Evolutionary conservation across 2,888 invertebrate genomes (phyloP).

Genomic region (Epicampocera succincta): DNA sequence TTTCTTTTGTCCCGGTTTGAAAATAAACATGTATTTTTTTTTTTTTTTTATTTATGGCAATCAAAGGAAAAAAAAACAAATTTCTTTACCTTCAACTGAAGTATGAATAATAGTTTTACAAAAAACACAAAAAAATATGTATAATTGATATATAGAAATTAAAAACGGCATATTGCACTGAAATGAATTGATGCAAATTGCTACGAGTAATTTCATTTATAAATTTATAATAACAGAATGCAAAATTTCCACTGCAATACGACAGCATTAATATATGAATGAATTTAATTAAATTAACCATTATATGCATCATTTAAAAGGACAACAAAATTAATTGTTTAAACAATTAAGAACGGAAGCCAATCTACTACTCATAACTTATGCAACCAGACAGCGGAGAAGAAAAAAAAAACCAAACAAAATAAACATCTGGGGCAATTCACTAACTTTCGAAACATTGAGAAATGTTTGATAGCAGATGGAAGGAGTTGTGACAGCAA

Average conservation of each 20-base stretch:
- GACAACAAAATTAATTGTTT: conserved; percentile 57
- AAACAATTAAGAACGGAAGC: conserved; percentile 52
- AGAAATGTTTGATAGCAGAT: no score
- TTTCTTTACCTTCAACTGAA: conserved; percentile 15
- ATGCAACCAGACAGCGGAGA: no score
- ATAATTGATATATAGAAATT: conserved; percentile 41
- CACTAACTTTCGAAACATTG: no score
- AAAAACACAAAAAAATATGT: not conserved
- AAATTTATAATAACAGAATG: not conserved
- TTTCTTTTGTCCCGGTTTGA: not conserved
- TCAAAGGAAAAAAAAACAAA: conserved; percentile 14
- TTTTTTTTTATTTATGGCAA: not conserved
- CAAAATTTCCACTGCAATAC: conserved; percentile 11
- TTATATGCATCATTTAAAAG: conserved; percentile 59
- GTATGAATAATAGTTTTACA: not conserved
- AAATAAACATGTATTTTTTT: not conserved
- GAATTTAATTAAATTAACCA: conserved; percentile 60
- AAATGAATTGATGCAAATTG: conserved; percentile 20
- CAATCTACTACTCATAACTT: not conserved
- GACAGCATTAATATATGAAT: conserved; percentile 25
- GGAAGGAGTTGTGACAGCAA: no score
- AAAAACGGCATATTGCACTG: conserved; percentile 15
- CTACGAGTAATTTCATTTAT: conserved; percentile 10
- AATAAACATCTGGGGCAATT: no score
- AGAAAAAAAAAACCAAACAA: no score